Conservation (phyloP, 2,113 vertebrate genomes). For the Podarcis cretensis region DNA sequence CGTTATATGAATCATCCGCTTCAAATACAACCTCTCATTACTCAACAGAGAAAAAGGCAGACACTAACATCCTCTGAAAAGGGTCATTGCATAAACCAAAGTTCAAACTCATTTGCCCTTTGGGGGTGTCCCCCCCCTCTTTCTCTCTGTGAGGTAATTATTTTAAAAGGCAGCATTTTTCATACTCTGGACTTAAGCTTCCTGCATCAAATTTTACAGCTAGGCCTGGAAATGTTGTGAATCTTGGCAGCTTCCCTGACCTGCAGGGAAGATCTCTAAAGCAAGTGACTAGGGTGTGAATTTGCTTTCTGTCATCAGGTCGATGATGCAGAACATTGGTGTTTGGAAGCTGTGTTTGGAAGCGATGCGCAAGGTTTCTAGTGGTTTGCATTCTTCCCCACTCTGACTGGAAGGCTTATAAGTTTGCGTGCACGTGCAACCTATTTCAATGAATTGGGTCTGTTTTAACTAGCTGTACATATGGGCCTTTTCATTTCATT, state of each 20-base stretch:
- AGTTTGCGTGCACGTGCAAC: not conserved
- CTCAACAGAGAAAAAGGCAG: not conserved
- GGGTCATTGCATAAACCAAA: not conserved
- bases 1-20: not conserved
- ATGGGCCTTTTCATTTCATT: not conserved
- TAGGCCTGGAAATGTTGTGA: slow-evolving; percentile 9
- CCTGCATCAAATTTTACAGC: slow-evolving; percentile 25
- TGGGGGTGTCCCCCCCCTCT: no score
- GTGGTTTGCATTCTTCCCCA: slow-evolving; percentile 12
- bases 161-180: not conserved
- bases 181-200: not conserved
- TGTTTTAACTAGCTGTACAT: not conserved
- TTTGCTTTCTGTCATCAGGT: slow-evolving; percentile 53
- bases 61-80: not conserved
- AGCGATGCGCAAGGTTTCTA: not conserved
- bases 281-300: slow-evolving; percentile 11
- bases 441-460: slow-evolving; percentile 22
- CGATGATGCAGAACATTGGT: slow-evolving; percentile 33
- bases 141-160: not conserved
- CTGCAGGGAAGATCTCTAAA: slow-evolving; percentile 7
- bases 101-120: slow-evolving; percentile 11
- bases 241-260: slow-evolving; percentile 14
- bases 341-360: slow-evolving; percentile 15
- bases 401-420: not conserved
- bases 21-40: not conserved